Evolutionary conservation across 1,140 invertebrate species (phyloP), one percentile per base, ranked within the genome.

Genomic region (Eubasilissa regina): DNA sequence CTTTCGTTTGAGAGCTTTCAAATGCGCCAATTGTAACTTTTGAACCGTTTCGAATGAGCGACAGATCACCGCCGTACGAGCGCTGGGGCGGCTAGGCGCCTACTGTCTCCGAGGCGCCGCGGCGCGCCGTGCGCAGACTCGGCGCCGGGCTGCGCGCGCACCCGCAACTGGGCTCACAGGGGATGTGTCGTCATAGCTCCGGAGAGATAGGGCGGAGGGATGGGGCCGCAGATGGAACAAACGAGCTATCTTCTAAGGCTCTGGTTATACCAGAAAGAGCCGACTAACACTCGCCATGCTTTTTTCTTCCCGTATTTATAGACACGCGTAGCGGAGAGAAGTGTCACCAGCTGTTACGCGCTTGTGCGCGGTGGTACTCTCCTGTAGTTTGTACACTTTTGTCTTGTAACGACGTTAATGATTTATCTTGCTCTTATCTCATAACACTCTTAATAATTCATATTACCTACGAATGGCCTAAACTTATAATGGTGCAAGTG

Each of bases 141-240:
- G 21, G 51, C 45, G 68, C 17, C 47, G 47, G 21, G 19, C 10
- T 70, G 66, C 66, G 66, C 44, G 66, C 70, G 70, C 70, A 66
- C n/a, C n/a, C 12, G 8, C 17, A 4, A 35, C 25, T 21, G 21
- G 55, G 55, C 55, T 58, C 55, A 21, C 55, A 21, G 21, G 55
- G 55, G 60, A 35, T 64, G 58, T 72, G 70, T 73, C 70, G 70
- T 73, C 70, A 73, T 51, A 73, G 70, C 47, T 53, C 60, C 60
- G 60, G 21, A 64, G 60, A 21, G 55, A 58, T 6, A 35, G 25
- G 25, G 25, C 25, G 25, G 17, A 66, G 70, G 48, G 70, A 73
- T 53, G 51, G 21, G 70, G 48, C 21, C 21, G 13, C 47, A 73
- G 70, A 51, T 73, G 60, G 60, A 64, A 13, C 60, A 35, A 64